Percentiles rank a stretch among this genome's conserved stretches.
Conservation (phyloP, 2,797 vertebrate genomes). For the Trachurus trachurus region DNA sequence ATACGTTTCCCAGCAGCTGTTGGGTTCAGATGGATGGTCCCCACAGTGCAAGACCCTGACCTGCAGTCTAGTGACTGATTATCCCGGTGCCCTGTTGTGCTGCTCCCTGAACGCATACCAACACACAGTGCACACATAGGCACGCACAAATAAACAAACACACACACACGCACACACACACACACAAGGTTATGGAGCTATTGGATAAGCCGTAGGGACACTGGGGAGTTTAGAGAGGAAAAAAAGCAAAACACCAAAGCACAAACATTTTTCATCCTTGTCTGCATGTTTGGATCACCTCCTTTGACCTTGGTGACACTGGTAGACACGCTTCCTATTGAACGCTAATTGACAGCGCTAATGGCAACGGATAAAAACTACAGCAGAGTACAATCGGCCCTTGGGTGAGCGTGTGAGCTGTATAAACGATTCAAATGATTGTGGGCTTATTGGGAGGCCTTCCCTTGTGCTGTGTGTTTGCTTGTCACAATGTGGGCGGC, state of each 20-base stretch:
- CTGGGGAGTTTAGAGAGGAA: constrained; percentile 25
- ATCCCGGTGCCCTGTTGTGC: constrained; percentile 72
- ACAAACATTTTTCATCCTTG: constrained; percentile 63
- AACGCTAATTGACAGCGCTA: constrained; percentile 51
- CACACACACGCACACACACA: constrained; percentile 39
- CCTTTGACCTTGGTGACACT: constrained; percentile 69
- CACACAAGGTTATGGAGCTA: constrained; percentile 61
- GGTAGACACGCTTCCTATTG: constrained; percentile 56
- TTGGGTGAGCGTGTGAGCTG: constrained; percentile 36
- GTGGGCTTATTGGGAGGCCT: constrained; percentile 44
- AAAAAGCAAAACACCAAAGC: constrained; percentile 28
- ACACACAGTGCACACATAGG: constrained; percentile 45
- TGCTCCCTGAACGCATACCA: constrained; percentile 61
- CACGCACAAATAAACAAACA: constrained; percentile 42
- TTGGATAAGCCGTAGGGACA: constrained; percentile 54
- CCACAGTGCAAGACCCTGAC: constrained; percentile 79
- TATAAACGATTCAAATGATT: constrained; percentile 58
- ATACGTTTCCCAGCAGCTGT: constrained; percentile 77
- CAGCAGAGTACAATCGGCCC: constrained; percentile 41
- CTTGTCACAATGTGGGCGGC: constrained; percentile 55
- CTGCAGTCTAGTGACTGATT: constrained; percentile 83
- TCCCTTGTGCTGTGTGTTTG: constrained; percentile 53
- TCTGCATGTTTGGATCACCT: constrained; percentile 56
- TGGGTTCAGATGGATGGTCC: constrained; percentile 82
- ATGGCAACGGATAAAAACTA: constrained; percentile 50